These are phyloP conservation scores for Drosophila acutilabella DNA, from an alignment of 2,888 invertebrate genomes.

Conservation along the genomic window DNA sequence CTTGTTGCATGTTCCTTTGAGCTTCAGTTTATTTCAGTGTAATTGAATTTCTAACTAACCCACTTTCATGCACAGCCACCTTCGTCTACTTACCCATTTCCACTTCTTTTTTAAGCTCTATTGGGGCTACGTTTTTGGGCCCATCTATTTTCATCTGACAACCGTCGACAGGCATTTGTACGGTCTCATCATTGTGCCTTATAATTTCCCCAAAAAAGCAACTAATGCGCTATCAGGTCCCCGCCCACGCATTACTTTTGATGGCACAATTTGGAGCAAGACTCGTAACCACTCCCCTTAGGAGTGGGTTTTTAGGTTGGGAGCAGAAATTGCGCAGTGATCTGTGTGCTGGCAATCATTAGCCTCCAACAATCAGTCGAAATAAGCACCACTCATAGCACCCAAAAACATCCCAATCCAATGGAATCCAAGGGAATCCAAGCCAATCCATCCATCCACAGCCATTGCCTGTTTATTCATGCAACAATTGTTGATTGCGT, in stretches of 20 bases:
- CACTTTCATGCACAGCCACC: too few species aligned
- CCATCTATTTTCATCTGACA: slow-evolving; percentile 20
- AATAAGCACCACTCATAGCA: slow-evolving; percentile 15
- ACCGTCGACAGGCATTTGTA: slow-evolving; percentile 35
- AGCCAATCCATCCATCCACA: background rate
- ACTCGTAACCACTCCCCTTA: background rate
- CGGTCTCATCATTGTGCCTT: slow-evolving; percentile 39
- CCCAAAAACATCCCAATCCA: background rate
- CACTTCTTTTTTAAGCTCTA: background rate
- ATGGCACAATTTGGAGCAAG: slow-evolving; percentile 73
- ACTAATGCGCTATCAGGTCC: slow-evolving; percentile 37
- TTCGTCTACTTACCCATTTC: background rate
- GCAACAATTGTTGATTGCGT: slow-evolving; percentile 79
- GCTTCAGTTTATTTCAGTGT: slow-evolving; percentile 16
- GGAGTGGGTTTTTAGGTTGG: too few species aligned
- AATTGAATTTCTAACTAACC: slow-evolving; percentile 14
- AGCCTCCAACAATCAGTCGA: slow-evolving; percentile 59
- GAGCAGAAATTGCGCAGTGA: slow-evolving; percentile 69
- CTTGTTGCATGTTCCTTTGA: background rate
- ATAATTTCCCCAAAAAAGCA: slow-evolving; percentile 42
- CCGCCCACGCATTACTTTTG: slow-evolving; percentile 65
- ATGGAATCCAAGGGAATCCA: too few species aligned
- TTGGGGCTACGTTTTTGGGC: background rate
- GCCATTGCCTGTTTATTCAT: slow-evolving; percentile 60
- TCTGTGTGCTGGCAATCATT: slow-evolving; percentile 77